Percentiles rank a stretch among this genome's conserved stretches.
Evolutionary conservation across 2,888 invertebrate genomes (phyloP).

Genomic region (Microchrysa polita): DNA sequence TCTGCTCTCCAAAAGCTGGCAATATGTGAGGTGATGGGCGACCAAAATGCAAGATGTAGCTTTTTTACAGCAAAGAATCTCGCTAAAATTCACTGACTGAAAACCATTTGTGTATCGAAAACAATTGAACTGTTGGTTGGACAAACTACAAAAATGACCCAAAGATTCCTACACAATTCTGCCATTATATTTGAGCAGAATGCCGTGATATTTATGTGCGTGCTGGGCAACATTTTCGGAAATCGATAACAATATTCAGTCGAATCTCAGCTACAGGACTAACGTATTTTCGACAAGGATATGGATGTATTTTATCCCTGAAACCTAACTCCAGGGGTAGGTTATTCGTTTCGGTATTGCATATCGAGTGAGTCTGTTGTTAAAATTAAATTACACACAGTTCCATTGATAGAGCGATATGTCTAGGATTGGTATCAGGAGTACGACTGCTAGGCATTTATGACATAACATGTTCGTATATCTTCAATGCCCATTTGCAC

Average conservation of each 20-base stretch:
- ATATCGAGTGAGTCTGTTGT: slow-evolving; percentile 44
- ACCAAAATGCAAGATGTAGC: too few species aligned
- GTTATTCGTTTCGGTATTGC: slow-evolving; percentile 31
- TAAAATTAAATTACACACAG: slow-evolving; percentile 48
- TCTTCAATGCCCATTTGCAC: neutral
- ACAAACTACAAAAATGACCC: too few species aligned
- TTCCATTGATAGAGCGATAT: slow-evolving; percentile 39
- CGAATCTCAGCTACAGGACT: slow-evolving; percentile 2
- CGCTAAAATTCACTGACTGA: too few species aligned
- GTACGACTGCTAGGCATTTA: neutral
- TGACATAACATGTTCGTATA: neutral
- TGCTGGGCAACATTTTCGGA: slow-evolving; percentile 5
- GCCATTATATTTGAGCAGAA: slow-evolving; percentile 14
- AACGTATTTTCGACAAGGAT: neutral
- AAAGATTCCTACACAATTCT: slow-evolving; percentile 6
- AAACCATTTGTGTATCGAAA: too few species aligned
- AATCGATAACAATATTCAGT: slow-evolving; percentile 23
- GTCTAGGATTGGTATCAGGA: slow-evolving; percentile 27
- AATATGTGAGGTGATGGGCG: too few species aligned
- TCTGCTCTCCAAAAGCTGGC: too few species aligned
- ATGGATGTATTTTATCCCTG: neutral
- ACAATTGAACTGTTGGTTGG: too few species aligned
- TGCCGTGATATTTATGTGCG: neutral
- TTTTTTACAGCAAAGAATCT: too few species aligned
- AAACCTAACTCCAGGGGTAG: slow-evolving; percentile 17